Conservation (phyloP, 2,797 vertebrate species). For the Parambassis ranga region DNA sequence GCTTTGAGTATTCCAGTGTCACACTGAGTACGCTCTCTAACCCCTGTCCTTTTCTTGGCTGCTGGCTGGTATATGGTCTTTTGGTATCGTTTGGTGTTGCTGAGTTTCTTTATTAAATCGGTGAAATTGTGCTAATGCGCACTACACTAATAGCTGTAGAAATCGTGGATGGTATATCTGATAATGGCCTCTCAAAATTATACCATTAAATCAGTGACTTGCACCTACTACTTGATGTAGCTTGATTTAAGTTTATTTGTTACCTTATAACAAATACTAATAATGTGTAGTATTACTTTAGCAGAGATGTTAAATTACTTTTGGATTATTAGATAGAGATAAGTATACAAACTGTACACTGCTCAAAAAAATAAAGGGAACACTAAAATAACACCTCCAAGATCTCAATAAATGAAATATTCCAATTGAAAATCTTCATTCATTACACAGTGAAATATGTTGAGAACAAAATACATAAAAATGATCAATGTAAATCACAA, state of each 20-base stretch:
- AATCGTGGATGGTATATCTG: slow-evolving; percentile 9
- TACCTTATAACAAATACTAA: no score
- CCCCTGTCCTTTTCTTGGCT: slow-evolving; percentile 16
- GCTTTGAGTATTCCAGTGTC: background rate
- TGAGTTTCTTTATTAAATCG: background rate
- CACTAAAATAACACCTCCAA: no score
- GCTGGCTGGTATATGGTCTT: slow-evolving; percentile 11
- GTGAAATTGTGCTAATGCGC: slow-evolving; percentile 4
- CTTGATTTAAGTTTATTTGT: background rate
- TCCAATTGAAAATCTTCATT: no score
- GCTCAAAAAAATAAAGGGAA: no score
- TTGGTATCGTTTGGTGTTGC: slow-evolving; percentile 11
- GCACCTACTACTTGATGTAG: background rate
- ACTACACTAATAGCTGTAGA: slow-evolving; percentile 8
- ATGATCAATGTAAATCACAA: no score
- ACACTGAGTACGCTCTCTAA: slow-evolving; percentile 12
- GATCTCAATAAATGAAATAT: no score
- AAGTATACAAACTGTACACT: no score
- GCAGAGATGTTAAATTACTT: no score
- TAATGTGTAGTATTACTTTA: no score
- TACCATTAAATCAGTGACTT: background rate
- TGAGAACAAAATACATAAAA: no score
- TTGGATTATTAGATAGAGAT: no score
- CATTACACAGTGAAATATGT: no score
- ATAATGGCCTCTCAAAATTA: background rate